Evolutionary conservation across 2,113 vertebrate species (phyloP).

Genomic region (Fukomys damarensis): DNA sequence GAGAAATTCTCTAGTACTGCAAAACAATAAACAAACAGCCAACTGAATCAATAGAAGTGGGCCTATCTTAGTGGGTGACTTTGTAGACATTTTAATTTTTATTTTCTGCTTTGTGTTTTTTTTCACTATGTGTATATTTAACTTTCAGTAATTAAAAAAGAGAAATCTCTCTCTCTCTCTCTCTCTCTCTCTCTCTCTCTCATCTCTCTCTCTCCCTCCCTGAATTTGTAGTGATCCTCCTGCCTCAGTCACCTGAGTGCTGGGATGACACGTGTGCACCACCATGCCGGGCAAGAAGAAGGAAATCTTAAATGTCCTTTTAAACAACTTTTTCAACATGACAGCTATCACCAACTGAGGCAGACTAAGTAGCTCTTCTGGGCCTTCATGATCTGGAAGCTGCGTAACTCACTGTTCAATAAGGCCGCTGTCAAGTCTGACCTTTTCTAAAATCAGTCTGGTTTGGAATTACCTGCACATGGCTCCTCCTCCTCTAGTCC

Average conservation of each 20-base stretch:
- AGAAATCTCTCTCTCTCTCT: neutral
- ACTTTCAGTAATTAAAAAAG: neutral
- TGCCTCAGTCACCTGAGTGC: neutral
- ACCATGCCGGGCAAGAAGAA: neutral
- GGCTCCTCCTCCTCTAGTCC: neutral
- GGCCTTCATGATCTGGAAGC: neutral
- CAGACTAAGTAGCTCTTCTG: neutral
- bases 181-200: neutral
- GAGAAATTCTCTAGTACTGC: neutral
- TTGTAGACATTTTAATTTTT: neutral
- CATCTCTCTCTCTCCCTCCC: neutral
- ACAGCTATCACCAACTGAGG: neutral
- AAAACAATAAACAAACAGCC: neutral
- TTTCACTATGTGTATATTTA: neutral
- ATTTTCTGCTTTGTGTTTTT: neutral
- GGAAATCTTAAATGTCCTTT: conserved; percentile 19
- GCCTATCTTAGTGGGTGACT: neutral
- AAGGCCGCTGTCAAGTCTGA: neutral
- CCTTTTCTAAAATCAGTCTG: conserved; percentile 6
- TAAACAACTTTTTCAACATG: neutral
- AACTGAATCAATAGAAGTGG: neutral
- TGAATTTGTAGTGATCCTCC: neutral
- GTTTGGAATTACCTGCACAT: neutral
- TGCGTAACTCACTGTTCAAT: neutral
- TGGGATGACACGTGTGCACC: too few relatives aligned